Percentiles rank a stretch among this genome's conserved stretches.
Evolutionary conservation across 2,113 vertebrate genomes (phyloP).

Genomic region (Sialia sialis): DNA sequence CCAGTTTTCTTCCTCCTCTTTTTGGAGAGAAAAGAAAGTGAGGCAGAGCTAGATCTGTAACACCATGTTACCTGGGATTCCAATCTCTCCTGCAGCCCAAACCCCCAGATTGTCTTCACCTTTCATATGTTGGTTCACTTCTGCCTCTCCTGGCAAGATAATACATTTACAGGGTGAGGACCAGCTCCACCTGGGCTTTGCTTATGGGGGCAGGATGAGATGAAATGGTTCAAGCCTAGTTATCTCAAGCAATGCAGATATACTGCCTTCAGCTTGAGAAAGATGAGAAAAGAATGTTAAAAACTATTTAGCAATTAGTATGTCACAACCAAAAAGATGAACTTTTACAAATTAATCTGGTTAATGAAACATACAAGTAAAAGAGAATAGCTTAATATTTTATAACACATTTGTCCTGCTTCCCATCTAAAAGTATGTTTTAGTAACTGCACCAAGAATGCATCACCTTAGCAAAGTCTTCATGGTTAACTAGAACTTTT

Average conservation of each 20-base stretch:
- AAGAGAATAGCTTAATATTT: not conserved
- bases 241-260: not conserved
- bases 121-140: not conserved
- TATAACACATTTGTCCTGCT: not conserved
- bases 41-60: not conserved
- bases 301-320: not conserved
- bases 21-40: not conserved
- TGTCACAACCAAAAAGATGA: not conserved
- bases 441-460: not conserved
- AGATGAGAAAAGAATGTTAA: not conserved
- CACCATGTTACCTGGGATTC: rapidly evolving
- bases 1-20: not conserved
- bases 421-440: not conserved
- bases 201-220: not conserved
- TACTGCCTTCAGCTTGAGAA: not conserved
- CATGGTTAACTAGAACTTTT: not conserved
- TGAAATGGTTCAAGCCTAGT: not conserved
- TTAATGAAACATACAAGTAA: not conserved
- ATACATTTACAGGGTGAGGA: not conserved
- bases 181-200: not conserved
- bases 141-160: not conserved
- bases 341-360: not conserved
- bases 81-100: not conserved
- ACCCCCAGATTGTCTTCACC: not conserved
- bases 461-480: not conserved